These are phyloP conservation scores for Ancistrus triradiatus DNA, from an alignment of 2,113 vertebrate genomes.

Conservation along the genomic window DNA sequence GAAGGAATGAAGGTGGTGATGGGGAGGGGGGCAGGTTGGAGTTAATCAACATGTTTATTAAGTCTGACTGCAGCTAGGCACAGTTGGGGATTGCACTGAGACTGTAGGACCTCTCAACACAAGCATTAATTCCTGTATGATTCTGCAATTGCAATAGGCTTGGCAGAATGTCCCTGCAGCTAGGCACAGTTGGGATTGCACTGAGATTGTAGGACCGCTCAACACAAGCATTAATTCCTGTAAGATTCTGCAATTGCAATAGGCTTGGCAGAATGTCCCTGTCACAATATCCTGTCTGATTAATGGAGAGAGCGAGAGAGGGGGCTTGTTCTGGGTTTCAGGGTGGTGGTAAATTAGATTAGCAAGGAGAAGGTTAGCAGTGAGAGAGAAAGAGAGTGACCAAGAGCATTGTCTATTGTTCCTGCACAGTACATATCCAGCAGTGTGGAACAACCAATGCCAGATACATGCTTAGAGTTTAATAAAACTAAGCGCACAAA, in stretches of 20 bases:
- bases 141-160: neutral
- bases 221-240: neutral
- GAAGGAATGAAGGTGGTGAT: neutral
- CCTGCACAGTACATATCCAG: too few species aligned
- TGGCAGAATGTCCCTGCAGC: neutral
- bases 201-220: neutral
- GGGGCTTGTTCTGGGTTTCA: constrained; percentile 1
- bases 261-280: neutral
- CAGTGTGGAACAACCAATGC: too few species aligned
- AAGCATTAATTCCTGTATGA: neutral
- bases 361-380: too few species aligned
- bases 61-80: neutral
- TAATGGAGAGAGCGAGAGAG: constrained; percentile 43
- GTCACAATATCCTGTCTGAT: constrained; percentile 50
- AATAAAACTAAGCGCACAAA: constrained; percentile 29
- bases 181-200: neutral
- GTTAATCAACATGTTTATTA: constrained; percentile 13
- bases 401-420: too few species aligned
- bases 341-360: neutral
- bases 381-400: neutral
- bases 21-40: too few species aligned
- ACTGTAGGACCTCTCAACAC: constrained; percentile 2
- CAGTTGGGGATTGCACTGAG: neutral
- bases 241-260: constrained; percentile 44
- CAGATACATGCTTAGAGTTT: constrained; percentile 10